Base-by-base conservation (phyloP, 2,797 vertebrate genomes). In the Triplophysa yarkandensis region DNA sequence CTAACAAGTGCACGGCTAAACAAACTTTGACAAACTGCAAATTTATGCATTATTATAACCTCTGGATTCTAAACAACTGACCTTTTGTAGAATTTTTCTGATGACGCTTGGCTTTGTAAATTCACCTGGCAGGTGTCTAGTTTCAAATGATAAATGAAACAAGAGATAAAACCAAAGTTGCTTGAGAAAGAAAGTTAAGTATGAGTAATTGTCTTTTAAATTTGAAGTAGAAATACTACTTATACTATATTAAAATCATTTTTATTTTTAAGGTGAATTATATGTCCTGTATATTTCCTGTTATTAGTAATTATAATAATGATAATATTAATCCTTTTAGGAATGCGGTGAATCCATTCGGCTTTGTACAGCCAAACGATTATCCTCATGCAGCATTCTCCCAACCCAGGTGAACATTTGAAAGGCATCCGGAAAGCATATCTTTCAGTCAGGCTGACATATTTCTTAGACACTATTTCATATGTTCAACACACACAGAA, bases 361-460 rank as follows among this genome's bases (percentile, higher is more conserved):
- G 36, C 43, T 64, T 55, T 27, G 32, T 72, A 19, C 6, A 17
- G 0, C 62, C 44, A 36, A 62, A 67, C 61, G 14, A 27, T 27
- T 61, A 74, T 75, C 61, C 43, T 60, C 48, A 71, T 54, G 23
- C 74, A 72, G 32, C 68, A 23, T 69, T 66, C 58, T 63, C 58
- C 61, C 43, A 57, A 71, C 39, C 44, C 55, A 39, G 62, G 44
- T 54, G n/a, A 44, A 67, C 48, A 34, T 68, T 74, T 66, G 67
- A 77, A 52, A 48, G 48, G 48, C 73, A 78, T 54, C 79, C 65
- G 81, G 78, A 80, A 82, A 83, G 86, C 63, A 79, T 79, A 85
- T 87, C 83, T 73, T 80, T 67, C 67, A 57, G 70, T 84, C 84
- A 77, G 71, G 83, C 66, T 74, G 69, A 62, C 58, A 77, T 57